phyloP scores from a whole-genome alignment of 2,113 vertebrate genomes.

The Aptenodytes patagonicus region DNA sequence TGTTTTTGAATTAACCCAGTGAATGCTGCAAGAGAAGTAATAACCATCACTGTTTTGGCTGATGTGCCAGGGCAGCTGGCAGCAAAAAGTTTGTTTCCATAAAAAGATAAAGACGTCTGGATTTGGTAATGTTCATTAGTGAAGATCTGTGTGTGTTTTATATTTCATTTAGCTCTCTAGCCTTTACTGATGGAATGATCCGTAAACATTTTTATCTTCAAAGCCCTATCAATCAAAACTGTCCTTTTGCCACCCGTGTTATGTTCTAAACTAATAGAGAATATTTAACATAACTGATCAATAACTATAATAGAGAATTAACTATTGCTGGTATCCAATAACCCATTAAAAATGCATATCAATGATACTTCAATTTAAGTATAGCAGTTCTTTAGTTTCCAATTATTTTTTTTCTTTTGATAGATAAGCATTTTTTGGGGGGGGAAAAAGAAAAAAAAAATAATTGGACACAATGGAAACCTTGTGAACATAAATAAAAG shows the following conservation, averaged over 20 bases:
- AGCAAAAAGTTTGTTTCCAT: neutral
- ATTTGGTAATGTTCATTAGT: neutral
- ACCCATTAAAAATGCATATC: neutral
- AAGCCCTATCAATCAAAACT: neutral
- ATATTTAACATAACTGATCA: neutral
- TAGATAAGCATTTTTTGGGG: neutral
- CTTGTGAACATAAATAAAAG: neutral
- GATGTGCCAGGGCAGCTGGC: neutral
- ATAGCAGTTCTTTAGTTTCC: neutral
- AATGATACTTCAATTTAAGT: neutral
- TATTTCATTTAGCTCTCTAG: neutral
- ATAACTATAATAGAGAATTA: neutral
- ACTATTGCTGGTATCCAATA: neutral
- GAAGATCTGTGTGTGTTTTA: neutral
- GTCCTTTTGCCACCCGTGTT: neutral
- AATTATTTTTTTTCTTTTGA: neutral
- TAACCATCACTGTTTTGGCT: neutral
- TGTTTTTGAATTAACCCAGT: neutral
- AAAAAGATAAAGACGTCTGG: neutral
- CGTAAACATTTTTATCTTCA: neutral
- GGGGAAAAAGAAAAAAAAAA: neutral
- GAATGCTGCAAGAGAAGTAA: neutral
- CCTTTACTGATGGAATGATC: neutral
- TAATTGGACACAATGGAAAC: neutral
- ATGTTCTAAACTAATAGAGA: neutral